Base-by-base conservation (phyloP, 2,797 vertebrate species). In the Chrysocyon brachyurus region DNA sequence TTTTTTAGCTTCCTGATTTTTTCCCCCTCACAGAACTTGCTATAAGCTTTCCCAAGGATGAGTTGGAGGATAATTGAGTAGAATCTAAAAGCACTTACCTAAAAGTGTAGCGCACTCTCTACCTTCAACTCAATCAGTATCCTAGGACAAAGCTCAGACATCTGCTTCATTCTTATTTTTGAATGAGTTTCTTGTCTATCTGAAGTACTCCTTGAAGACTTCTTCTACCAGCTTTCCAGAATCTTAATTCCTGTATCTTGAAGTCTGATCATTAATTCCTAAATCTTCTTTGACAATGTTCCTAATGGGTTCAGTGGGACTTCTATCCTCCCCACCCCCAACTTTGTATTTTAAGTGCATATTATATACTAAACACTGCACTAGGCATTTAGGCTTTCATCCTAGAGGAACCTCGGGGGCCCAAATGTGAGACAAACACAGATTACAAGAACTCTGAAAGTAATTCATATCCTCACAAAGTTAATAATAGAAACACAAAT, bases 401-500 rank as follows among this genome's bases (percentile, higher is more conserved):
- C 46, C 12, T 85, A 56, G 81, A 56, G 21, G 54, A 6, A 87
- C 11, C 85, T 57, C 26, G 59, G 49, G 61, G 31, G 7, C 26
- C 6, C 54, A 21, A 88, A 16, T 17, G 5, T 46, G 46, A 96
- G 22, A n/a, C 16, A 86, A 95, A 94, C 6, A 52, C 0, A 59
- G 17, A 79, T 26, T 4, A 28, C 11, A 17, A 86, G 9, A 89
- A 70, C 15, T 81, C 11, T 14, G n/a, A 85, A 78, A 75, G 6
- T 54, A 90, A 85, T 61, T 70, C 78, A 2, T 11, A 86, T 28
- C 17, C 21, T 40, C 17, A 57, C 28, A 46, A 31, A 87, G 21
- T 79, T 83, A 91, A 78, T 82, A 21, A 54, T 63, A 89, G 68
- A 95, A 90, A 75, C 15, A 79, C 28, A 90, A 78, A 64, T 31